These are phyloP conservation scores for Pantala flavescens DNA, from an alignment of 1,140 invertebrate species.

Conservation along the genomic window DNA sequence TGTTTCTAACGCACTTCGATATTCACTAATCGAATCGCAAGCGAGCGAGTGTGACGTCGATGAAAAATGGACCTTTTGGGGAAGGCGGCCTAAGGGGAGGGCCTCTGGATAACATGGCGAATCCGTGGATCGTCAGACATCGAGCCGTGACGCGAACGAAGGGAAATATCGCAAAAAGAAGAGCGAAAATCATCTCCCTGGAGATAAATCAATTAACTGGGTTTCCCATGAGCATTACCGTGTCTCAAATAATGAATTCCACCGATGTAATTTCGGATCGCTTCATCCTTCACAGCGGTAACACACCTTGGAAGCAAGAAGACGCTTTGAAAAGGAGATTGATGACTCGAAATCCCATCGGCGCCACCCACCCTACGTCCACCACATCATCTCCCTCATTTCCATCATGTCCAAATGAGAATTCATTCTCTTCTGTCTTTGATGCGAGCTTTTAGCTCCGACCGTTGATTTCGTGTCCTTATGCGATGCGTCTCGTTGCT, in stretches of 20 bases:
- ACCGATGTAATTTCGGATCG: neutral
- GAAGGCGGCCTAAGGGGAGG: too few species aligned
- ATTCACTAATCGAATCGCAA: too few species aligned
- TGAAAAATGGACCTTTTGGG: too few species aligned
- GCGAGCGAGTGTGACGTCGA: too few species aligned
- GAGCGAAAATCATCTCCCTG: neutral
- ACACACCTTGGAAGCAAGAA: neutral
- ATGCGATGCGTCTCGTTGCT: too few species aligned
- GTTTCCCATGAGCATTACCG: neutral
- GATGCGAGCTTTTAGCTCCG: too few species aligned
- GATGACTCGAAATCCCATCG: neutral
- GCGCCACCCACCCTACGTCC: neutral
- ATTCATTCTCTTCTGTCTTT: neutral
- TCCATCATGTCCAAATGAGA: neutral
- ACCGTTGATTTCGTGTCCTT: too few species aligned
- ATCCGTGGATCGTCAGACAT: too few species aligned
- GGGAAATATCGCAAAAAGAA: neutral
- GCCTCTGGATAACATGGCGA: too few species aligned
- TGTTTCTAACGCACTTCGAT: too few species aligned
- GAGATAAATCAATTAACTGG: conserved; percentile 7
- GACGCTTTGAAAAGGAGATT: neutral
- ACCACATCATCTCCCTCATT: neutral
- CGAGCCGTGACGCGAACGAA: neutral
- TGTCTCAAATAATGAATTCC: conserved; percentile 10
- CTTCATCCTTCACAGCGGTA: conserved; percentile 7